Base-by-base conservation (phyloP, 2,113 vertebrate genomes). In the Cryptoleucopteryx plumbea region DNA sequence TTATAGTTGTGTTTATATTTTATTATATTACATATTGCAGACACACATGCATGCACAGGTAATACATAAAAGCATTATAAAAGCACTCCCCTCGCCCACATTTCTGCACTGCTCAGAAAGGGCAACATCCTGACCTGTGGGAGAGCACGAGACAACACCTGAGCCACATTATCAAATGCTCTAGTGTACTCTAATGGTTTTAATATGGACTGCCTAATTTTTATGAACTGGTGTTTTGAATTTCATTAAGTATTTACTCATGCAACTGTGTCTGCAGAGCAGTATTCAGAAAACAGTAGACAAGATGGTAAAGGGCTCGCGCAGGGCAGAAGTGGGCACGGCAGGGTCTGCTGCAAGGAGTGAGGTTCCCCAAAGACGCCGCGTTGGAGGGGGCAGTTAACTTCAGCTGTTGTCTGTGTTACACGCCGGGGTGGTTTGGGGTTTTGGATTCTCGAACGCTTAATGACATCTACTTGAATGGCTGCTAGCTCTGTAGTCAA, bases 31-130 rank as follows among this genome's bases (percentile, higher is more conserved):
- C 10, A 3, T 34, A 32, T 40, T 32, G 9, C 66, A 63, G 29
- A 13, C 25, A 10, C 22, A 7, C 10, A 6, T 3, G 1, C 8
- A 0, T 5, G 22, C 31, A 9, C 5, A 32, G 43, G 68, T 12
- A n/a, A 2, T 38, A 0, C 21, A 1, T 7, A 22, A 43, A 55
- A 72, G 22, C 9, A 0, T 21, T 47, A 23, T 13, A 10, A 45
- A 88, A 81, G 32, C 34, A 5, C 13, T 42, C 29, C 36, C 58
- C 45, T 18, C 13, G n/a, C 65, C 85, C 36, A 6, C 17, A 1
- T 61, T 38, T 50, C 56, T 23, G 8, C 10, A 9, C 53, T 55
- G 53, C 55, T 56, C n/a, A 7, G 34, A n/a, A 27, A 11, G 34
- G 32, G n/a, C 73, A 84, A 17, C 17, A 4, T 6, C 3, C 8